These are phyloP conservation scores for Alectoris magna DNA, from an alignment of 2,797 vertebrate genomes.

Conservation along the genomic window DNA sequence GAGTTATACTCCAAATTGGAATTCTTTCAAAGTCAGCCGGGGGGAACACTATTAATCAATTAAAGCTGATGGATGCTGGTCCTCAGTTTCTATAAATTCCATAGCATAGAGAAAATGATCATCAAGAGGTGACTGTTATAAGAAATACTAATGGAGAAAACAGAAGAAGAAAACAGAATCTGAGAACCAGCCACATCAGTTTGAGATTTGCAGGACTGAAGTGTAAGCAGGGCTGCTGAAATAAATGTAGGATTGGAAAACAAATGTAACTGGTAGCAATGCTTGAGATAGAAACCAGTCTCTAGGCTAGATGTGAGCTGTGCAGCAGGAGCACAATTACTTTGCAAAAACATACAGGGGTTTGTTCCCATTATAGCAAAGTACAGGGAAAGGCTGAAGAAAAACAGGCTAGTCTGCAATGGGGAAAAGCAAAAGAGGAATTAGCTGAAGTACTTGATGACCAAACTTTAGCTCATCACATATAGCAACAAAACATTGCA, in stretches of 20 bases:
- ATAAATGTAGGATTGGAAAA: neutral
- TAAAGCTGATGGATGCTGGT: neutral
- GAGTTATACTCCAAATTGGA: slow-evolving; percentile 29
- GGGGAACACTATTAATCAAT: neutral
- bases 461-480: neutral
- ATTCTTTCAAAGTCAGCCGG: neutral
- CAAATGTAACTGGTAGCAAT: neutral
- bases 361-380: neutral
- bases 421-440: neutral
- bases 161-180: neutral
- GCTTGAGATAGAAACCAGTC: neutral
- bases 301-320: neutral
- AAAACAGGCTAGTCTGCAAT: neutral
- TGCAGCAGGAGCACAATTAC: neutral
- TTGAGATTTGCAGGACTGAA: neutral
- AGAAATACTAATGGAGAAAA: neutral
- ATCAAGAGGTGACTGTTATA: neutral
- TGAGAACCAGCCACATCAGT: neutral
- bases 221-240: neutral
- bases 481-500: neutral
- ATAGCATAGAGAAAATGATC: neutral
- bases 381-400: neutral
- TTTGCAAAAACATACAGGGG: neutral
- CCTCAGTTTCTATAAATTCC: neutral
- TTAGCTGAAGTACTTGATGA: neutral